These are phyloP conservation scores for Parazoanthus swiftii DNA, from an alignment of 92 coral and sea anemone species.

Conservation along the genomic window DNA sequence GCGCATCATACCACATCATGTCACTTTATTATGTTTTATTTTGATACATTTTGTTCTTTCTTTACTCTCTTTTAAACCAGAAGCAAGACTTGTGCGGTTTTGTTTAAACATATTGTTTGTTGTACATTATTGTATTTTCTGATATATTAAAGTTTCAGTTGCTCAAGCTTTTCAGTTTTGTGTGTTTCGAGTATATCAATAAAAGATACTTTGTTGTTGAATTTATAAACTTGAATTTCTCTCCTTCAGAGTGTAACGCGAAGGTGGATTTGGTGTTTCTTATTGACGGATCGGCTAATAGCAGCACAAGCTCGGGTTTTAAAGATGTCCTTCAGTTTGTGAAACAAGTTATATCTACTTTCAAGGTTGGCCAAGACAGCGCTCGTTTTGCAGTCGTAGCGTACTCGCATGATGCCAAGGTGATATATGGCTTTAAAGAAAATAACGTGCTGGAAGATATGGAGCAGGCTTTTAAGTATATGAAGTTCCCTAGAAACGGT, in stretches of 20 bases:
- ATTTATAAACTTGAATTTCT: not conserved
- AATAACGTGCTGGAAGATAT: not conserved
- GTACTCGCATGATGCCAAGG: conserved; percentile 15
- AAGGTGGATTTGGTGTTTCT: conserved; percentile 33
- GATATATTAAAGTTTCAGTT: not conserved
- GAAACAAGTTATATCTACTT: conserved; percentile 21
- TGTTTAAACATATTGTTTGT: not conserved
- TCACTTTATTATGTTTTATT: too few relatives aligned
- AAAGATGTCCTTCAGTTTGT: conserved; percentile 16
- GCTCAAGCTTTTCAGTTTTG: too few relatives aligned
- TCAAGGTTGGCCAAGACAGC: conserved; percentile 21
- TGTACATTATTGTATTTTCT: not conserved
- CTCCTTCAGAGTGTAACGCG: conserved; percentile 22
- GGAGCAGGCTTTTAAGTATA: conserved; percentile 6
- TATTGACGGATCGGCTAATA: conserved; percentile 17
- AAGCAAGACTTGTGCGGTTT: too few relatives aligned
- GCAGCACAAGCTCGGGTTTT: not conserved
- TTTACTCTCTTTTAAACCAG: too few relatives aligned
- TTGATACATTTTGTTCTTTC: too few relatives aligned
- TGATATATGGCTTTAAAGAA: conserved; percentile 39
- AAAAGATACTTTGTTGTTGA: not conserved
- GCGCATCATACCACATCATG: too few relatives aligned
- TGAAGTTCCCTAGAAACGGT: not conserved
- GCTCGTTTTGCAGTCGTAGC: conserved; percentile 37
- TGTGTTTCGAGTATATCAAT: too few relatives aligned